Evolutionary conservation across 53 echinoderm and acorn worm genomes (phyloP), one percentile per base, ranked within the genome.

Genomic region (Hippasteria phrygiana): DNA sequence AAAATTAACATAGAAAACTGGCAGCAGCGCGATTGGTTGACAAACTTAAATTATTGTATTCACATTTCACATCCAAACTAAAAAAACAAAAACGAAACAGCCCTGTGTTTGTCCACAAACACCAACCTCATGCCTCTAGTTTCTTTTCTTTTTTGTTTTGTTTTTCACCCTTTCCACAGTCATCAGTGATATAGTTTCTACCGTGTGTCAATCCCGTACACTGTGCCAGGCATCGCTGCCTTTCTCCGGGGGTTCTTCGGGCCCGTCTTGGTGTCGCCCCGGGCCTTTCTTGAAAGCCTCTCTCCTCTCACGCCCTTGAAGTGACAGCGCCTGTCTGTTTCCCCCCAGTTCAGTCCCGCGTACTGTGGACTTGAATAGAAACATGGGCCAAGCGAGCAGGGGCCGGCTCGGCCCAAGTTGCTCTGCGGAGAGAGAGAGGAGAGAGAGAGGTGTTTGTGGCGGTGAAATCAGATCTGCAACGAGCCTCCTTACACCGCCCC

Each of bases 281-380:
- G n/a, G 85, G 85, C 70, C 34, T 85, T 69, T 71, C 22, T 16
- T 48, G 51, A 85, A 85, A 85, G 71, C 85, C 47, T 85, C 53
- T 37, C 47, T 53, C 70, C 71, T 85, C 85, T 85, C 70, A 71
- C 71, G 36, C 85, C 71, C 85, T 85, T 85, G 20, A 85, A 85
- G 71, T 85, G 85, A 85, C 85, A 85, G 85, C 71, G 65, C 64
- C 82, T 82, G 82, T 82, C 82, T 66, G 24, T 43, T 17, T 82
- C 42, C 42, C 16, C 32, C 45, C 38, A 14, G 17, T 9, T 29
- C 32, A 28, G 11, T 27, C 18, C 62, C n/a, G n/a, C n/a, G n/a
- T 26, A 45, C 43, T 17, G 18, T 35, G 53, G 64, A 43, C 29
- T n/a, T 69, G 85, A 85, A 85, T 85, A 43, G 85, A 85, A 85